These are phyloP conservation scores for Xenus cinereus DNA, from an alignment of 2,113 vertebrate species.

Conservation along the genomic window DNA sequence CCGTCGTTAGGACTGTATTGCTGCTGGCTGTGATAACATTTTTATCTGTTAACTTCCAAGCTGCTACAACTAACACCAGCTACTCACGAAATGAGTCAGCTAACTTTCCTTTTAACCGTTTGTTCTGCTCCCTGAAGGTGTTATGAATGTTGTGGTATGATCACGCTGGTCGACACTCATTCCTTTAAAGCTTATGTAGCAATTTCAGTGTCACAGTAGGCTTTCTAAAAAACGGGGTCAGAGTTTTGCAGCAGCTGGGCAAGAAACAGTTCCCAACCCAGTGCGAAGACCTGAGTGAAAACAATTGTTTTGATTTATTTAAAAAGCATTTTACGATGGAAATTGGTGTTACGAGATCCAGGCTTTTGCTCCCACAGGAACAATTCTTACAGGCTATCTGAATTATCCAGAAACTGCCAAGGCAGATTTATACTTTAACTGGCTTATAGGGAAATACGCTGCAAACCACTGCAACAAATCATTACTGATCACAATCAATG, in stretches of 20 bases:
- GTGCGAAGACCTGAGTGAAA: not conserved
- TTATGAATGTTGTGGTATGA: conserved; percentile 49
- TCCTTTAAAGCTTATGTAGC: conserved; percentile 56
- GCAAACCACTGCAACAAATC: not conserved
- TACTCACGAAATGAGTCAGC: conserved; percentile 71
- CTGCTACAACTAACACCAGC: conserved; percentile 41
- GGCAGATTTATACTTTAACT: not conserved
- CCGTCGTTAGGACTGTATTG: conserved; percentile 34
- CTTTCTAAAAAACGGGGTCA: conserved; percentile 27
- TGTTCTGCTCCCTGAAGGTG: conserved; percentile 57
- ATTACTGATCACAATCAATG: not conserved
- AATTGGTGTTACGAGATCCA: not conserved
- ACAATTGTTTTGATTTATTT: conserved; percentile 20
- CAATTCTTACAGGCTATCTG: not conserved
- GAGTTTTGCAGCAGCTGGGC: conserved; percentile 10
- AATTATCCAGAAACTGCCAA: not conserved
- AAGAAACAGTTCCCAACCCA: not conserved
- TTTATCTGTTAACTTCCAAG: conserved; percentile 67
- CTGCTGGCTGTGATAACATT: conserved; percentile 62
- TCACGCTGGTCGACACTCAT: conserved; percentile 32
- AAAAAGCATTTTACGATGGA: not conserved
- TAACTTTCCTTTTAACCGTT: conserved; percentile 72
- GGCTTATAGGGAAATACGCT: not conserved
- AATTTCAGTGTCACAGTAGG: conserved; percentile 29
- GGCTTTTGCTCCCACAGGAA: not conserved